Evolutionary conservation across 2,888 invertebrate genomes (phyloP), one percentile per base, ranked within the genome.

Genomic region (Drosophila recens): DNA sequence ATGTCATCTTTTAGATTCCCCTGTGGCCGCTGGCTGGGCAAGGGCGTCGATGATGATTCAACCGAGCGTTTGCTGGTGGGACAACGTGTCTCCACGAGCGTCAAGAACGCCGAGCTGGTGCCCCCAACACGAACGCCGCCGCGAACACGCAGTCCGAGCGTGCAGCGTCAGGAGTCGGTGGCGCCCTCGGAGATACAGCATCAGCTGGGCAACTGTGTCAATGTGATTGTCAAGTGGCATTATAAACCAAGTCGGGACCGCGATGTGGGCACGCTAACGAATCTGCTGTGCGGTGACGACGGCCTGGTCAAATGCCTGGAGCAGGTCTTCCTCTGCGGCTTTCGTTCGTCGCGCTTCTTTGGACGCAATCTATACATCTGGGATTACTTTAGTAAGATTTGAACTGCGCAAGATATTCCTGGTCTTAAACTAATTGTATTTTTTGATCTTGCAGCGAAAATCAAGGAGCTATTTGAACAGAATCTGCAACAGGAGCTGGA

Each of bases 21-120:
- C 0, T 99, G 99, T 93, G 98, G 98, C 65, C 95, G 98, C 40
- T 99, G 99, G 99, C 94, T 99, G 61, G 99, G 99, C 20, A 95
- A 97, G 87, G 98, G 98, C 33, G 97, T 99, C 43, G 99, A 99
- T 92, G 99, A 99, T 93, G 99, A 98, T 20, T 98, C 98, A 10
- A 97, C 97, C 2, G 99, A 99, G 93, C 95, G 99, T 61, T 94
- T 99, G 74, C 93, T 99, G 79, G 98, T 99, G n/a, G 99, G 98
- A 13, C 97, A 97, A 90, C 94, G 97, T 43, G 93, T 97, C 34
- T 95, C 95, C n/a, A 93, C 93, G 23, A 94, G 93, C 72, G 93
- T 94, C 9, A 95, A 95, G 79, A 94, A 93, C 67, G 94, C 95
- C 33, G 95, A 95, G 80, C 87, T 95, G 75, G 92, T 94, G 77